phyloP scores from a whole-genome alignment of 2,113 vertebrate genomes.

The Amazona vittata region DNA sequence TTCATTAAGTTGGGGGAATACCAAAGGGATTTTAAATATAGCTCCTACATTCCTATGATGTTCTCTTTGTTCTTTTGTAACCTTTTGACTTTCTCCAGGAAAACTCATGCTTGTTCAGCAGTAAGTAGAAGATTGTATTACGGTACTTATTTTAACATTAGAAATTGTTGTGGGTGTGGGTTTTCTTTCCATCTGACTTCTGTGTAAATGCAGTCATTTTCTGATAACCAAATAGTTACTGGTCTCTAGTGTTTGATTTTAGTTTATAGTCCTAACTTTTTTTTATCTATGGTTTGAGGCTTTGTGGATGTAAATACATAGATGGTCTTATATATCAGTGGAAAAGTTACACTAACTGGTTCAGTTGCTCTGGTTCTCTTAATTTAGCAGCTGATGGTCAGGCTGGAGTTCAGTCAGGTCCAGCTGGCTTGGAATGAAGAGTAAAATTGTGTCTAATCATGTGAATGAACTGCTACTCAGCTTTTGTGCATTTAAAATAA shows the following conservation, averaged over 20 bases:
- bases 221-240: background rate
- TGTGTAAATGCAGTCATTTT: background rate
- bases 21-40: background rate
- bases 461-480: background rate
- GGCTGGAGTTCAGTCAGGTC: background rate
- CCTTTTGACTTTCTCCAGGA: background rate
- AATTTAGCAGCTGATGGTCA: background rate
- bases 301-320: background rate
- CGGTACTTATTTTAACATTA: background rate
- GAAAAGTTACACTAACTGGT: background rate
- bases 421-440: background rate
- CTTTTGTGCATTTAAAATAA: background rate
- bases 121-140: background rate
- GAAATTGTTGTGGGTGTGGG: background rate
- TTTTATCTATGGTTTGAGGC: background rate
- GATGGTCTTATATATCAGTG: background rate
- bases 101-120: background rate
- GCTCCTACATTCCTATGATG: accelerated
- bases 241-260: background rate
- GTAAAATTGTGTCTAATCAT: background rate
- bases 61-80: background rate
- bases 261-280: background rate
- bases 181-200: background rate
- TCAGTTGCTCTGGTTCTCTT: background rate
- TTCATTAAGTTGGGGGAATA: background rate